Conservation (phyloP, 2,113 vertebrate genomes). For the Tragelaphus imberbis region DNA sequence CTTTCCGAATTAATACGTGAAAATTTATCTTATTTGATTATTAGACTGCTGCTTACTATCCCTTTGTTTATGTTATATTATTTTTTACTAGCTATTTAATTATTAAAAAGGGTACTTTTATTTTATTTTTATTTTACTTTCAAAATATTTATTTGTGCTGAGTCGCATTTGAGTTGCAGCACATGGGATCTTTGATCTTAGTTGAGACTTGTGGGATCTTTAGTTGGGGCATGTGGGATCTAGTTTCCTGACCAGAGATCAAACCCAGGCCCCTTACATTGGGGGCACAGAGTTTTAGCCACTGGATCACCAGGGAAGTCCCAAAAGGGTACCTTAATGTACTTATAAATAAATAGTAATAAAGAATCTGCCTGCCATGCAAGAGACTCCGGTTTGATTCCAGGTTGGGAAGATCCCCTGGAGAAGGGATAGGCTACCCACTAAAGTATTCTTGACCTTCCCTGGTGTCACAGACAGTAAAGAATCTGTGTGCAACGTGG, state of each 20-base stretch:
- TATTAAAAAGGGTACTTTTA: background rate
- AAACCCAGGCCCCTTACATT: background rate
- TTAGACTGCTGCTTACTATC: background rate
- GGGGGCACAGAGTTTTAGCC: background rate
- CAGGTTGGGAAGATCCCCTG: background rate
- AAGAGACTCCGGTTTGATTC: rapidly evolving
- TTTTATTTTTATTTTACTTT: background rate
- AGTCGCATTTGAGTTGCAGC: background rate
- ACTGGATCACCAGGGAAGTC: background rate
- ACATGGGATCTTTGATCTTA: background rate
- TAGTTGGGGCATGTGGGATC: background rate
- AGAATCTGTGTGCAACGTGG: background rate
- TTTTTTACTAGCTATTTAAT: background rate
- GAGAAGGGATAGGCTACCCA: background rate
- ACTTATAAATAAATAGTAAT: background rate
- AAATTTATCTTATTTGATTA: background rate
- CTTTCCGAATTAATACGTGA: background rate
- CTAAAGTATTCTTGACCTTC: background rate
- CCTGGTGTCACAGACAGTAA: background rate
- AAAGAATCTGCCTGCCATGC: background rate
- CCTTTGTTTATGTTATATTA: background rate
- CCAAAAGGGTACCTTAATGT: background rate
- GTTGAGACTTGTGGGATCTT: background rate
- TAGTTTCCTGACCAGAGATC: background rate
- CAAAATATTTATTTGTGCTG: background rate